Conservation (phyloP, 2,888 invertebrate genomes). For the Azorinus chamasolen region DNA sequence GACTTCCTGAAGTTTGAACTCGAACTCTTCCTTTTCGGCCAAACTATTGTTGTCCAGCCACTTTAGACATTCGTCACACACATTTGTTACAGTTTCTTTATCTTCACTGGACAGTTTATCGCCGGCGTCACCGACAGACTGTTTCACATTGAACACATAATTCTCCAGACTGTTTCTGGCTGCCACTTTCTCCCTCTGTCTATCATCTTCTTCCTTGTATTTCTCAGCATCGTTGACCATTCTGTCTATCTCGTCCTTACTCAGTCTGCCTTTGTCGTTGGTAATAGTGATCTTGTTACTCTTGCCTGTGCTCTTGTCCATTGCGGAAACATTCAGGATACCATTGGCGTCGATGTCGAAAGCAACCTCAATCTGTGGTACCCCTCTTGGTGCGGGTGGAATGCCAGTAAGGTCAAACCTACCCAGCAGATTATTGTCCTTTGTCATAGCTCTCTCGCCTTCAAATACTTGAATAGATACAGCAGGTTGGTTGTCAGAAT, state of each 20-base stretch:
- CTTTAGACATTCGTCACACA: conserved; percentile 89
- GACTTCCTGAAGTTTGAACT: conserved; percentile 91
- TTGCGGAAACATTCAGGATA: conserved; percentile 88
- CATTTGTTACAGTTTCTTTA: conserved; percentile 89
- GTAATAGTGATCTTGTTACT: conserved; percentile 94
- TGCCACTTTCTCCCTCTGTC: conserved; percentile 78
- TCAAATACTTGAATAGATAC: conserved; percentile 90
- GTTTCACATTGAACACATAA: conserved; percentile 86
- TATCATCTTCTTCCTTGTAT: conserved; percentile 83
- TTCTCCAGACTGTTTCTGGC: conserved; percentile 80
- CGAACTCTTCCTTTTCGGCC: conserved; percentile 92
- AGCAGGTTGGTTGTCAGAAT: conserved; percentile 93
- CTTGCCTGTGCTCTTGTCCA: conserved; percentile 92
- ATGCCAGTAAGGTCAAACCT: conserved; percentile 81
- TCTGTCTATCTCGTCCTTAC: conserved; percentile 94
- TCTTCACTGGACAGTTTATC: conserved; percentile 89
- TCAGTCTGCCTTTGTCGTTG: conserved; percentile 94
- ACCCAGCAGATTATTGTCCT: conserved; percentile 92
- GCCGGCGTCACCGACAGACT: conserved; percentile 88
- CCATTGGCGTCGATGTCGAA: conserved; percentile 96
- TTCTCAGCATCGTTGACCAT: conserved; percentile 87
- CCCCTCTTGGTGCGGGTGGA: conserved; percentile 82
- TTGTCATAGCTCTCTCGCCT: conserved; percentile 98
- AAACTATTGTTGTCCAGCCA: conserved; percentile 94
- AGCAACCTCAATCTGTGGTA: conserved; percentile 89